phyloP scores from a whole-genome alignment of 2,113 vertebrate genomes.

The Promerops cafer region DNA sequence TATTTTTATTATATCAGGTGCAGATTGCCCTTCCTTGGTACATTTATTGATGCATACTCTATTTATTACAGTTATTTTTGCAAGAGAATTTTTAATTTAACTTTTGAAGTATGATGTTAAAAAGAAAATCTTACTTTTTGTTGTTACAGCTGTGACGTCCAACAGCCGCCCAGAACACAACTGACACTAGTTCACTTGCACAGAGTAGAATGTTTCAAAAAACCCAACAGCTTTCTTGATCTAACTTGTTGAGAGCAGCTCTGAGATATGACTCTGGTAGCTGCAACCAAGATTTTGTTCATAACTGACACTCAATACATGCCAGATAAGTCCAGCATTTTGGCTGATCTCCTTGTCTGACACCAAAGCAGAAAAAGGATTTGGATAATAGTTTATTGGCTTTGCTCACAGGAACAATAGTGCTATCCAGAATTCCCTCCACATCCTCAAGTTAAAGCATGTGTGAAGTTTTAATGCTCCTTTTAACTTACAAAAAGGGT shows the following conservation, averaged over 20 bases:
- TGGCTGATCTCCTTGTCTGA: not conserved
- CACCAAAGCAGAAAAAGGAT: not conserved
- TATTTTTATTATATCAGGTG: slow-evolving; percentile 48
- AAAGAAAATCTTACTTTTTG: slow-evolving; percentile 28
- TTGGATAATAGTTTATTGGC: not conserved
- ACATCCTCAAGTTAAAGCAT: slow-evolving; percentile 12
- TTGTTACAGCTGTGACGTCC: slow-evolving; percentile 37
- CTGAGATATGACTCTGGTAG: not conserved
- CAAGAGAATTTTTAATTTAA: slow-evolving; percentile 42
- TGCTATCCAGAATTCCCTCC: not conserved
- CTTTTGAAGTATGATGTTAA: slow-evolving; percentile 30
- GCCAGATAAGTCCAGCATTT: not conserved
- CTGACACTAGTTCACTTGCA: not conserved
- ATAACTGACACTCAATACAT: not conserved
- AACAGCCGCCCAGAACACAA: not conserved
- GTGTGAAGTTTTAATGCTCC: not conserved
- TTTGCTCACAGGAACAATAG: not conserved
- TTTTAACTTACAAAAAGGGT: not conserved
- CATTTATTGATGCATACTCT: slow-evolving; percentile 15
- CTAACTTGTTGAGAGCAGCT: not conserved
- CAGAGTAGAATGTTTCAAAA: not conserved
- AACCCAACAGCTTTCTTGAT: not conserved
- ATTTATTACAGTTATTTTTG: slow-evolving; percentile 45
- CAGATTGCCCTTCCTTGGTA: not conserved
- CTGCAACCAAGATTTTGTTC: not conserved